Evolutionary conservation across 2,113 vertebrate species (phyloP).

Genomic region (Ptilorrhoa leucosticta): DNA sequence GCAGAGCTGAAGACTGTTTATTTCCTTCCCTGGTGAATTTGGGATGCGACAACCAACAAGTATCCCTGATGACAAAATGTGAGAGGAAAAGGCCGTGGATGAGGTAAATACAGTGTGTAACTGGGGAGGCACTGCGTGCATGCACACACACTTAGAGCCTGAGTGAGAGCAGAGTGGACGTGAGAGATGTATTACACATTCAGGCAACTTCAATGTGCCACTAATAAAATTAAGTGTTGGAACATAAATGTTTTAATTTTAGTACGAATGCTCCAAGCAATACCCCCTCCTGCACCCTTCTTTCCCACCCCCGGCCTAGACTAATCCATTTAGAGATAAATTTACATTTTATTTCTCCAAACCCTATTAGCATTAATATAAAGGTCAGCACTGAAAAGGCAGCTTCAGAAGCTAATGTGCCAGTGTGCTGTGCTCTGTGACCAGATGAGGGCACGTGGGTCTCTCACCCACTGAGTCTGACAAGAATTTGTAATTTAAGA

Average conservation of each 20-base stretch:
- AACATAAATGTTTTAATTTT: slow-evolving; percentile 72
- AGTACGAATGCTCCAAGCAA: slow-evolving; percentile 53
- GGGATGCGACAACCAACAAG: background rate
- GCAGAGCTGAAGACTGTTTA: background rate
- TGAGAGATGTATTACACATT: slow-evolving; percentile 23
- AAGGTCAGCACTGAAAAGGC: slow-evolving; percentile 64
- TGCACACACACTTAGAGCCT: background rate
- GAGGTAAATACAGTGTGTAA: background rate
- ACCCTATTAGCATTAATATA: slow-evolving; percentile 68
- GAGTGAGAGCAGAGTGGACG: background rate
- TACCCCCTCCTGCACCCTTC: slow-evolving; percentile 4
- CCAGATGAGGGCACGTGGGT: slow-evolving; percentile 42
- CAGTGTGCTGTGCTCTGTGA: slow-evolving; percentile 49
- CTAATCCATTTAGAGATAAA: slow-evolving; percentile 71
- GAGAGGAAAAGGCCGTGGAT: background rate
- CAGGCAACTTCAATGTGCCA: slow-evolving; percentile 52
- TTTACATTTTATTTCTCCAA: slow-evolving; percentile 74
- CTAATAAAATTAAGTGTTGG: slow-evolving; percentile 71
- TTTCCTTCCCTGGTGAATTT: background rate
- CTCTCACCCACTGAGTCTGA: slow-evolving; percentile 44
- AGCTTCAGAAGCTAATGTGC: slow-evolving; percentile 60
- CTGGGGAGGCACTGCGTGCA: background rate
- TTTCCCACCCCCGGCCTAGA: slow-evolving; percentile 53
- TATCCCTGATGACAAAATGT: background rate
- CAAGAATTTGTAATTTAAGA: slow-evolving; percentile 58